Base-by-base conservation (phyloP, 35 echinoderm and acorn worm genomes). In the Ophiothrix spiculata region DNA sequence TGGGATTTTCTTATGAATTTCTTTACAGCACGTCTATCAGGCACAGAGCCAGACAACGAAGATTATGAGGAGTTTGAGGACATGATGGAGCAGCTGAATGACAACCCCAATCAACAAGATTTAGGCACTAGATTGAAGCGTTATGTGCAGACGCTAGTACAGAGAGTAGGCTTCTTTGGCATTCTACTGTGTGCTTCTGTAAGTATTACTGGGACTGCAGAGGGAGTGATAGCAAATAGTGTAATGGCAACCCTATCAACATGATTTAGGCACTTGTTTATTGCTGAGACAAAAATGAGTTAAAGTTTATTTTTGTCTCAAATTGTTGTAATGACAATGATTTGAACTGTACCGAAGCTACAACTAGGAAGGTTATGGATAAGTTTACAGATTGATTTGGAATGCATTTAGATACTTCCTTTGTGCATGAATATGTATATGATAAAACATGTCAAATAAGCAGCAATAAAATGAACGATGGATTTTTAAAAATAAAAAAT, bases 1-100 rank as follows among this genome's bases (percentile, higher is more conserved):
- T n/a, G n/a, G n/a, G n/a, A n/a, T 1, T 39, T 36, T 25, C 19
- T 39, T 86, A n/a, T 33, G 38, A 39, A 16, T 81, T 76, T 16
- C 16, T 39, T 80, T 32, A 39, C 81, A 93, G 91, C 95, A 74
- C 86, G 95, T 14, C 76, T 97, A 39, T 93, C 95, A 82, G 95
- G 95, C 2, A 75, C 83, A 63, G 95, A 97, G 36, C 95, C 95
- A 49, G 95, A 97, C 85, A 93, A 79, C 83, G 95, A 97, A 86
- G 95, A 97, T 29, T 97, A 97, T 89, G 95, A 93, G 75, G 95
- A 97, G 73, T 97, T 97, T 93, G 95, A 97, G 86, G 88, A 87
- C 39, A 88, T 97, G 32, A 86, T 97, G 85, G 95, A 97, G 75
- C 91, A 91, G 8, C 14, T 87, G 36, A 41, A 25, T 76, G 88